Percentiles rank a stretch among this genome's conserved stretches.
These are phyloP conservation scores for Tetropium fuscum DNA, from an alignment of 2,888 invertebrate species.

Conservation along the genomic window DNA sequence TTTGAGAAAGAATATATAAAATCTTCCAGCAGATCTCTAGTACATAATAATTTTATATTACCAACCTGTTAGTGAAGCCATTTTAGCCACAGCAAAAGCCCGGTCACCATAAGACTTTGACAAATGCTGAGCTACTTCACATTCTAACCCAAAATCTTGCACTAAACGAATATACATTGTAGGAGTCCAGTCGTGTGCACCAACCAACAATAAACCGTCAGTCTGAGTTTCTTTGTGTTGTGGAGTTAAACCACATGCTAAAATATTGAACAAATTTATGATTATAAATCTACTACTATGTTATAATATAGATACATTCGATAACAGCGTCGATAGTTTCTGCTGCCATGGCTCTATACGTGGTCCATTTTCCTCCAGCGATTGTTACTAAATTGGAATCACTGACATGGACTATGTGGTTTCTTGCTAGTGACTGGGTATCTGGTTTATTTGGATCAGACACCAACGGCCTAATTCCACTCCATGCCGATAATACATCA, in stretches of 20 bases:
- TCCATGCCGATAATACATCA: constrained; percentile 98
- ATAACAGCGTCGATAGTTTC: constrained; percentile 96
- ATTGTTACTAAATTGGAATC: constrained; percentile 93
- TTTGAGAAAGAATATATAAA: too few species aligned
- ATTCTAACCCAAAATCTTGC: constrained; percentile 98
- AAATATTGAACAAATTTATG: too few species aligned
- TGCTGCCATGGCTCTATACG: constrained; percentile 97
- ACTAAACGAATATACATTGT: constrained; percentile 98
- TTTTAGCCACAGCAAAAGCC: constrained; percentile 96
- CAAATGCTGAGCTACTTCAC: constrained; percentile 96
- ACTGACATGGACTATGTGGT: constrained; percentile 98
- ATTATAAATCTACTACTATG: background rate
- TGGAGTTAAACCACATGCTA: constrained; percentile 82
- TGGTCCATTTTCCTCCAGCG: constrained; percentile 99
- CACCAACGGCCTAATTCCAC: constrained; percentile 97
- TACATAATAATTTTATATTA: background rate
- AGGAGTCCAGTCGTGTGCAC: constrained; percentile 97
- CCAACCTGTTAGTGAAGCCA: constrained; percentile 91
- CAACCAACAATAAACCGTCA: constrained; percentile 93
- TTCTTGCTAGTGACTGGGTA: constrained; percentile 97
- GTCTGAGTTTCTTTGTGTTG: constrained; percentile 80
- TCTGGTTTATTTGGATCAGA: constrained; percentile 97
- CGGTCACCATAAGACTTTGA: constrained; percentile 97
- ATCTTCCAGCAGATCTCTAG: too few species aligned
- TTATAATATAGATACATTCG: constrained; percentile 71